Evolutionary conservation across 2,888 invertebrate species (phyloP), one percentile per base, ranked within the genome.

Genomic region (Drosophila kanekoi): DNA sequence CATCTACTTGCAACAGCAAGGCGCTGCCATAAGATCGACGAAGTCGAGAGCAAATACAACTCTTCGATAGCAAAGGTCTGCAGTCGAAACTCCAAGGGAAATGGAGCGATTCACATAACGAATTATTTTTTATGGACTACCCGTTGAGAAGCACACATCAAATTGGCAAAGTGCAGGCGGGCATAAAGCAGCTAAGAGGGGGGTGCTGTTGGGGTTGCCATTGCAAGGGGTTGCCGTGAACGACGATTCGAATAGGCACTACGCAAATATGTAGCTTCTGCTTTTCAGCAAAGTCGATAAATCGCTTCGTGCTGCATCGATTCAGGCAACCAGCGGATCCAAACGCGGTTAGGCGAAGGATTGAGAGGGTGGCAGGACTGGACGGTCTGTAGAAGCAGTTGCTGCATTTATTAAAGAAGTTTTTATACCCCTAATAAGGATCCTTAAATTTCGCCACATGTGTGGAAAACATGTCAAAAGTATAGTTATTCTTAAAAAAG

Each of bases 111-210:
- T 64, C 78, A 72, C 78, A 79, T 81, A 81, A 65, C 71, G 82
- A 79, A 79, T 81, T 75, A 81, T 79, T 81, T 81, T 70, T 79
- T 65, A 78, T 81, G 74, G 28, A 49, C 79, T 53, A 61, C 54
- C 44, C 64, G 49, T 53, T 62, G 28, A 48, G 28, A 41, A 23
- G 63, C 56, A 44, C 43, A 59, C 68, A 63, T 67, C 68, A 77
- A 81, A 78, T 78, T 77, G 81, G 51, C 78, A 81, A 59, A 67
- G 54, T 81, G 79, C 70, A 78, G 61, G 57, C 63, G 62, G 62
- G 73, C 63, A 69, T 45, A 49, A 62, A 51, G 49, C 56, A 45
- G 58, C 3, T 23, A 58, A 28, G 28, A 28, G 28, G 28, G 8
- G 1, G 61, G 8, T n/a, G 23, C 6, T 37, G 20, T 10, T n/a